A percentile compares a stretch with the other conserved stretches of the same genome.
These are phyloP conservation scores for Diaperis boleti DNA, from an alignment of 2,888 invertebrate species.

Conservation along the genomic window DNA sequence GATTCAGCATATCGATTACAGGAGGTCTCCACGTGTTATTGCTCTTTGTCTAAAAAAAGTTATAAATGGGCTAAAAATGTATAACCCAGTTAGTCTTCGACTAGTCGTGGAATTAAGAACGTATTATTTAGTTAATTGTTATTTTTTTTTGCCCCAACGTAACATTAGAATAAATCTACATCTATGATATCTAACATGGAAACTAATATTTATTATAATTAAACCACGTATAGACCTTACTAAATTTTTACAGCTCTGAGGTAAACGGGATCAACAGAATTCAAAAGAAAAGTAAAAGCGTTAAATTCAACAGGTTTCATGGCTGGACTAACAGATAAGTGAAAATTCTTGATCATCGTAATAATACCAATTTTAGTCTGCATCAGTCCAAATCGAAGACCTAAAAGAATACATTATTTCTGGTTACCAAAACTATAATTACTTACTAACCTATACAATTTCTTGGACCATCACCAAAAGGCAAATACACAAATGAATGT, in stretches of 20 bases:
- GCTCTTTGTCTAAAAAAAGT: no score
- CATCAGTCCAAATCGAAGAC: conserved; percentile 54
- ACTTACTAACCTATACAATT: conserved; percentile 55
- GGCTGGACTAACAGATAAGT: conserved; percentile 44
- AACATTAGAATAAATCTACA: no score
- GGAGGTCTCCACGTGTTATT: no score
- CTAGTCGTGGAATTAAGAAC: no score
- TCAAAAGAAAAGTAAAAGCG: conserved; percentile 45
- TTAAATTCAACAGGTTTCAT: conserved; percentile 45
- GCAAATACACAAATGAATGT: conserved; percentile 51
- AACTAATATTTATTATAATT: no score
- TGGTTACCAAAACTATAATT: not conserved
- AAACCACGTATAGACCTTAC: no score
- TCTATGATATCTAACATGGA: no score
- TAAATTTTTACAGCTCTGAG: conserved; percentile 33
- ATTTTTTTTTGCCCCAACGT: no score
- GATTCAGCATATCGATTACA: no score
- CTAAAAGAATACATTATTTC: conserved; percentile 43
- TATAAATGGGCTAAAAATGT: no score
- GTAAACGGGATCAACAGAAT: conserved; percentile 44
- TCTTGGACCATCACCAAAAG: conserved; percentile 3
- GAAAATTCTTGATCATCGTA: conserved; percentile 48
- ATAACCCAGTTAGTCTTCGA: no score
- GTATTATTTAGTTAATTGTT: no score
- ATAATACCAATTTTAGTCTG: conserved; percentile 54